These are phyloP conservation scores for Butorides virescens DNA, from an alignment of 2,113 vertebrate genomes.

Conservation along the genomic window DNA sequence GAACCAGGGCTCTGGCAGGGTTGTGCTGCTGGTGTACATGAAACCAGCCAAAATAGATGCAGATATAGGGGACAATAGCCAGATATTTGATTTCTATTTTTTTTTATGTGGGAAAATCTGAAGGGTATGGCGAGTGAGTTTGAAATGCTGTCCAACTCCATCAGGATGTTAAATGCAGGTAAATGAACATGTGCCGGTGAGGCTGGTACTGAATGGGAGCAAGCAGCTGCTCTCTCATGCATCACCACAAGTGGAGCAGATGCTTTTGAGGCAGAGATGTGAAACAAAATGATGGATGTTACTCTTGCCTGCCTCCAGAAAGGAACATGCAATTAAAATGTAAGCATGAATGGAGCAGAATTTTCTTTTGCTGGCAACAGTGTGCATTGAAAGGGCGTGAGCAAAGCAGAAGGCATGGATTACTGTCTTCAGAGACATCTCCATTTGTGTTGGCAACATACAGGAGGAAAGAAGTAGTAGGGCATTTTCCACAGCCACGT, in stretches of 20 bases:
- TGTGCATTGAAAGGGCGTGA: neutral
- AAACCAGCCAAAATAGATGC: neutral
- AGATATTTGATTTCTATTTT: neutral
- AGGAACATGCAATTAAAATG: neutral
- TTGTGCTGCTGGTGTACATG: neutral
- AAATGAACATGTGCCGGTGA: neutral
- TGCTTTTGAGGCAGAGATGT: slow-evolving; percentile 27
- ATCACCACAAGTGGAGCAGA: neutral
- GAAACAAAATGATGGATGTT: slow-evolving; percentile 26
- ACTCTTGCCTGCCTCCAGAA: slow-evolving; percentile 23
- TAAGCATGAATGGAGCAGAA: slow-evolving; percentile 8
- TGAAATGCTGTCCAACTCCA: neutral
- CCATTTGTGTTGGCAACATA: slow-evolving; percentile 7
- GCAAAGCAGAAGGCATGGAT: slow-evolving; percentile 10
- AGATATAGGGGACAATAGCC: neutral
- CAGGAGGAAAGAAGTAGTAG: neutral
- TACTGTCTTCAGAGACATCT: slow-evolving; percentile 16
- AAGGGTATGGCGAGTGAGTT: neutral
- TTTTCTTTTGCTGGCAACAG: neutral
- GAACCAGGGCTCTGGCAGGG: neutral
- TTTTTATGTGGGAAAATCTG: neutral
- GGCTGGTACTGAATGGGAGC: neutral
- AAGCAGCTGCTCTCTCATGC: neutral
- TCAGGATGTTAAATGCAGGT: neutral
- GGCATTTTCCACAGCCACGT: neutral